phyloP scores from a whole-genome alignment of 2,113 vertebrate species.

The Antechinus flavipes region DNA sequence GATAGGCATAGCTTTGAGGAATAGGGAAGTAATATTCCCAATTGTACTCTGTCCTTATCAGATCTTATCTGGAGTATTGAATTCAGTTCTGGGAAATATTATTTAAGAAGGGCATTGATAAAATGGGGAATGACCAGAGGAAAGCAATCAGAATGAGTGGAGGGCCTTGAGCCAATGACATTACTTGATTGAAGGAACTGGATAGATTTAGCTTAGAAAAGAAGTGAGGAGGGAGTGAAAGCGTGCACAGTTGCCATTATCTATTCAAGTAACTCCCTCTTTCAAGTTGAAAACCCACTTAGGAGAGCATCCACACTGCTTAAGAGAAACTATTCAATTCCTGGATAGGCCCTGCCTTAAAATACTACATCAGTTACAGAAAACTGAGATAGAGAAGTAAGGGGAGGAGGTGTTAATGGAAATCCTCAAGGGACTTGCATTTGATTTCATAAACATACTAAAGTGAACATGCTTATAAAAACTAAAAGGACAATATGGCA shows the following conservation, averaged over 20 bases:
- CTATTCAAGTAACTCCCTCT: neutral
- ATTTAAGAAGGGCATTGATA: neutral
- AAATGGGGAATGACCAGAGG: neutral
- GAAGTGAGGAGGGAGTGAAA: neutral
- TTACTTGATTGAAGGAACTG: neutral
- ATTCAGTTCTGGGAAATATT: neutral
- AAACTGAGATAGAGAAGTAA: neutral
- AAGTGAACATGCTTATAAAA: neutral
- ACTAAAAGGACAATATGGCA: neutral
- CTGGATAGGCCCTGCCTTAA: neutral
- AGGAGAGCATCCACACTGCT: neutral
- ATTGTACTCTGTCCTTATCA: neutral
- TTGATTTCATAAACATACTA: neutral
- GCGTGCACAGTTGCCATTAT: neutral
- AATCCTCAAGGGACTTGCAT: neutral
- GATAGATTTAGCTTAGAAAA: neutral
- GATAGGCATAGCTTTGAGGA: neutral
- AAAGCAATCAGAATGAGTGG: neutral
- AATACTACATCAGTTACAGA: neutral
- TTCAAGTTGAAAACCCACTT: neutral
- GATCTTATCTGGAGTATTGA: neutral
- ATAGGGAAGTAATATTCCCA: neutral
- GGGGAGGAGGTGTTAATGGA: neutral
- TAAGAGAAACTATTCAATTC: neutral
- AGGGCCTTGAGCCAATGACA: neutral